These are phyloP conservation scores for Cryptocephalus primarius DNA, from an alignment of 2,888 invertebrate species.

Conservation along the genomic window DNA sequence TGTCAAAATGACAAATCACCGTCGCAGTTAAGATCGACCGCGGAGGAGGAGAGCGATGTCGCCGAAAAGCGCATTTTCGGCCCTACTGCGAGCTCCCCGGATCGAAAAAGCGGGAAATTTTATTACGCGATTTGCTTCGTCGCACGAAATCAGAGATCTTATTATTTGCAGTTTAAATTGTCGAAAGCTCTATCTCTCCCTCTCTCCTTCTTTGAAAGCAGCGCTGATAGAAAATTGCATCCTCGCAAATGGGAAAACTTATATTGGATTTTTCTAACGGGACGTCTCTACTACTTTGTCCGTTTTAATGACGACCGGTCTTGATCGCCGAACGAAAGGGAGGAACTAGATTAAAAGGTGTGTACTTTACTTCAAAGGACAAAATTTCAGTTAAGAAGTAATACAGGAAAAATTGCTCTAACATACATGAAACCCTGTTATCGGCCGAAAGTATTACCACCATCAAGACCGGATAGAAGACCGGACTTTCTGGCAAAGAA, in stretches of 20 bases:
- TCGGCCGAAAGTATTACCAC: too few species aligned
- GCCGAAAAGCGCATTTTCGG: neutral
- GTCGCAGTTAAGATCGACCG: constrained; percentile 1
- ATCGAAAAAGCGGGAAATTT: constrained; percentile 11
- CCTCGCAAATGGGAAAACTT: constrained; percentile 10
- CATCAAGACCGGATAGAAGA: too few species aligned
- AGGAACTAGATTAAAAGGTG: too few species aligned
- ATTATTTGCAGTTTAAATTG: constrained; percentile 10
- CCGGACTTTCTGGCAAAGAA: too few species aligned
- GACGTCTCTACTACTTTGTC: too few species aligned
- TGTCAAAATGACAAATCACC: constrained; percentile 8
- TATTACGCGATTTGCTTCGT: constrained; percentile 6
- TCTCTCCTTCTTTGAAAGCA: too few species aligned
- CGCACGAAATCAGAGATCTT: constrained; percentile 8
- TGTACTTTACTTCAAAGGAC: too few species aligned
- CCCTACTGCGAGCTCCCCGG: neutral
- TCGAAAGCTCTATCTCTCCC: constrained; percentile 4
- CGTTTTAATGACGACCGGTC: too few species aligned
- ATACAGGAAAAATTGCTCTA: too few species aligned
- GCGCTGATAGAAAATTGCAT: constrained; percentile 8
- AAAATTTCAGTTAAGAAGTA: too few species aligned
- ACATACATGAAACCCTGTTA: too few species aligned
- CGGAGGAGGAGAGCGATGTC: neutral
- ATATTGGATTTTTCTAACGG: constrained; percentile 7
- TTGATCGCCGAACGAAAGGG: too few species aligned